Evolutionary conservation across 2,113 vertebrate genomes (phyloP).

Genomic region (Pteruthius melanotis): DNA sequence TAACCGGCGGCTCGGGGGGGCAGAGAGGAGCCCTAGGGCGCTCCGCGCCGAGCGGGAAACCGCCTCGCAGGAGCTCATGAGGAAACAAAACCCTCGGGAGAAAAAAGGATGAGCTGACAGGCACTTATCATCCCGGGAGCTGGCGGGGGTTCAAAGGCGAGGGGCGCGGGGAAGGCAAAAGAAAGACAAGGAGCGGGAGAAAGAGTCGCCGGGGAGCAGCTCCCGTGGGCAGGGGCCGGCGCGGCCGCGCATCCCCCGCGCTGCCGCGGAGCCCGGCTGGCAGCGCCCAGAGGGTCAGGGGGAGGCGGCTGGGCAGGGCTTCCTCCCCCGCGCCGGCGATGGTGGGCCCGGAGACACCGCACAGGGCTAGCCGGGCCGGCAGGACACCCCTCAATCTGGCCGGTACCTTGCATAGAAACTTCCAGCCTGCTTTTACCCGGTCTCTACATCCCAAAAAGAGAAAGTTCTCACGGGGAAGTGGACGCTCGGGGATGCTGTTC

Average conservation of each 20-base stretch:
- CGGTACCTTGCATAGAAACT: background rate
- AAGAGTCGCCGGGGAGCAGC: background rate
- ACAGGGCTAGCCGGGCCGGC: background rate
- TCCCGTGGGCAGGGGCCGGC: background rate
- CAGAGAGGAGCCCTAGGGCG: conserved; percentile 12
- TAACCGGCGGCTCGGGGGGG: conserved; percentile 31
- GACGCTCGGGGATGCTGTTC: background rate
- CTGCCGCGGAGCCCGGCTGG: background rate
- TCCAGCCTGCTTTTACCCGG: background rate
- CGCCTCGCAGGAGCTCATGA: background rate
- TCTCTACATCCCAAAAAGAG: background rate
- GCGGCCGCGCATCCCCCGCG: background rate
- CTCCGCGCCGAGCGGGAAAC: background rate
- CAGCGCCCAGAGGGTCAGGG: background rate
- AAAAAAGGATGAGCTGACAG: background rate
- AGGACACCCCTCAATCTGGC: background rate
- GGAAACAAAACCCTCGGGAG: background rate
- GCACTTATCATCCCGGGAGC: background rate
- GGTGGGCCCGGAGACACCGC: background rate
- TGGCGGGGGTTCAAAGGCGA: background rate
- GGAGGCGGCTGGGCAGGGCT: background rate
- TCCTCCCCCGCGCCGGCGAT: background rate
- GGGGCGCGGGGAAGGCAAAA: background rate
- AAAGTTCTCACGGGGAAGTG: background rate
- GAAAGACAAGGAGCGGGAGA: background rate